These are phyloP conservation scores for Xylocampa areola DNA, from an alignment of 2,888 invertebrate species.

Conservation along the genomic window DNA sequence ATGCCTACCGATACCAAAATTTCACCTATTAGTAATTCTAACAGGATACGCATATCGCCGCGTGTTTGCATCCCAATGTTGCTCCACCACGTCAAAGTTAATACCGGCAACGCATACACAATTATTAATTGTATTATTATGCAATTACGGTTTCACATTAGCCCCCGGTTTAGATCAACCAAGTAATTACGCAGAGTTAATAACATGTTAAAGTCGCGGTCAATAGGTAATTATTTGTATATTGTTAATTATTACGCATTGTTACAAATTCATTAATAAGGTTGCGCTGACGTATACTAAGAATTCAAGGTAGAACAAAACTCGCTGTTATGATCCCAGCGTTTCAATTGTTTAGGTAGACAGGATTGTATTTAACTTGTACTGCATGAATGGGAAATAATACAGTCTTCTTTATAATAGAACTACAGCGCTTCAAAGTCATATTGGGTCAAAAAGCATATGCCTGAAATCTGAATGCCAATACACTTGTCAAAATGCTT, in stretches of 20 bases:
- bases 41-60: neutral
- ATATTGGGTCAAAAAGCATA: too few species aligned
- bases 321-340: neutral
- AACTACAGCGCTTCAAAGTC: too few species aligned
- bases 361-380: too few species aligned
- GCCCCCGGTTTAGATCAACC: slow-evolving; percentile 45
- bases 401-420: too few species aligned
- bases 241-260: slow-evolving; percentile 19
- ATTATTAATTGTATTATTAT: slow-evolving; percentile 52
- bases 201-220: slow-evolving; percentile 45
- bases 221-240: slow-evolving; percentile 41
- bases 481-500: too few species aligned
- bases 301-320: neutral
- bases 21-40: slow-evolving; percentile 28
- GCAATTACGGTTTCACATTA: slow-evolving; percentile 42
- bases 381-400: too few species aligned
- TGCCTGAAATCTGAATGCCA: too few species aligned
- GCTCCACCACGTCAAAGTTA: slow-evolving; percentile 38
- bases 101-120: slow-evolving; percentile 44
- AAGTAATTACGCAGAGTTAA: slow-evolving; percentile 49
- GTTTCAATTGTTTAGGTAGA: too few species aligned
- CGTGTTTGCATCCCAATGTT: slow-evolving; percentile 34
- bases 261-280: slow-evolving; percentile 13
- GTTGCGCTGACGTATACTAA: neutral
- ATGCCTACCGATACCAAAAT: slow-evolving; percentile 12